Percentiles rank a stretch among this genome's conserved stretches.
Conservation (phyloP, 2,797 vertebrate species). For the Sus cebifrons region DNA sequence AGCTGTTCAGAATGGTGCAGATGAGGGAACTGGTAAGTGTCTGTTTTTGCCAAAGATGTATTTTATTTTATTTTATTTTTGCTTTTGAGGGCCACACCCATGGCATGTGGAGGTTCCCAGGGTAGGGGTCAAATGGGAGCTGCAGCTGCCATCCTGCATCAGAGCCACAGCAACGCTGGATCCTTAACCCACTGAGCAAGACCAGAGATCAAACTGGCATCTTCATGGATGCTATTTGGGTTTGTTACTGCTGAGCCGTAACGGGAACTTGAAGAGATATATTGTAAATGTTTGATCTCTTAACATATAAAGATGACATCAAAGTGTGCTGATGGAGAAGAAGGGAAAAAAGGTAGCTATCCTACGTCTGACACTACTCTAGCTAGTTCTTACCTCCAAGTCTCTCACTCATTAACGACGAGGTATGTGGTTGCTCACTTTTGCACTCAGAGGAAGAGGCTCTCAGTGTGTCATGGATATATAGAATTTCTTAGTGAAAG, state of each 20-base stretch:
- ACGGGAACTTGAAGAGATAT: not conserved
- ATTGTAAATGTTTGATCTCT: slow-evolving; percentile 33
- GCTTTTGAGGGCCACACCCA: too few species aligned
- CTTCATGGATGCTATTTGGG: too few species aligned
- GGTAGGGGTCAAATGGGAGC: too few species aligned
- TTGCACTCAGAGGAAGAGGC: not conserved
- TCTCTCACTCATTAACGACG: not conserved
- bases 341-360: slow-evolving; percentile 13
- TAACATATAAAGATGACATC: not conserved
- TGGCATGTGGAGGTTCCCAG: too few species aligned
- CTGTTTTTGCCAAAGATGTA: not conserved
- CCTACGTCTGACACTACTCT: not conserved
- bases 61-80: slow-evolving; percentile 20
- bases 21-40: slow-evolving; percentile 94
- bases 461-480: not conserved
- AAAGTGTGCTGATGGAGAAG: not conserved
- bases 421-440: not conserved
- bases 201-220: too few species aligned
- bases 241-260: too few species aligned
- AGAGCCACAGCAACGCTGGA: too few species aligned
- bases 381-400: not conserved
- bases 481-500: slow-evolving; percentile 18
- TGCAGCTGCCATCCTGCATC: too few species aligned
- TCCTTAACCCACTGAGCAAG: too few species aligned
- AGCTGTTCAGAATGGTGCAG: slow-evolving; percentile 92